These are phyloP conservation scores for Aphelenchoides fujianensis DNA, from an alignment of 1,140 invertebrate species.

Conservation along the genomic window DNA sequence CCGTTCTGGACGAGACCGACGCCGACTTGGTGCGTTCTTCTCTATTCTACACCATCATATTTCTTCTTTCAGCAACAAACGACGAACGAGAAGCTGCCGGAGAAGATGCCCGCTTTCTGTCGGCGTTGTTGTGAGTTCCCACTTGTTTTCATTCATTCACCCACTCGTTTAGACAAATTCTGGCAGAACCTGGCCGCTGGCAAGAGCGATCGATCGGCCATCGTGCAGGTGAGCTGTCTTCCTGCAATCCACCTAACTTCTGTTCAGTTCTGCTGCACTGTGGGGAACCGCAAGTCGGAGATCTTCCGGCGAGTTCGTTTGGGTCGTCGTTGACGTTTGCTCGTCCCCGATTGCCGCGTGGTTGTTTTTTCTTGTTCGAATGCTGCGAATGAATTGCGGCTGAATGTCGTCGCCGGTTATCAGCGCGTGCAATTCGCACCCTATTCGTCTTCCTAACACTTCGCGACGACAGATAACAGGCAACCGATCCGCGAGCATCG, in stretches of 20 bases:
- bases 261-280: conserved; percentile 13
- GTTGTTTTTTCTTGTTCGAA: conserved; percentile 1
- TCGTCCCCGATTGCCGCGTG: not conserved
- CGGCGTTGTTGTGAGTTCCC: no score
- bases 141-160: no score
- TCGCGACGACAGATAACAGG: no score
- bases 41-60: no score
- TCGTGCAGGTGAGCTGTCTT: not conserved
- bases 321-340: not conserved
- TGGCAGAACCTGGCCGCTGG: not conserved
- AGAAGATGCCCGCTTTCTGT: conserved; percentile 6
- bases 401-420: not conserved
- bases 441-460: not conserved
- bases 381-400: not conserved
- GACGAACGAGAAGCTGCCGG: not conserved
- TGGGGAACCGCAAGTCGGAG: not conserved
- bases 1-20: not conserved
- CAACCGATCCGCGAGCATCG: not conserved
- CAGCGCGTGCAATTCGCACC: not conserved
- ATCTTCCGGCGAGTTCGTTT: conserved; percentile 5
- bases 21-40: not conserved
- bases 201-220: not conserved
- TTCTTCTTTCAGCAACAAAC: no score
- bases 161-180: no score
- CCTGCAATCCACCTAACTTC: conserved; percentile 2